phyloP scores from a whole-genome alignment of 2,888 invertebrate genomes.

The Melieria omissa region DNA sequence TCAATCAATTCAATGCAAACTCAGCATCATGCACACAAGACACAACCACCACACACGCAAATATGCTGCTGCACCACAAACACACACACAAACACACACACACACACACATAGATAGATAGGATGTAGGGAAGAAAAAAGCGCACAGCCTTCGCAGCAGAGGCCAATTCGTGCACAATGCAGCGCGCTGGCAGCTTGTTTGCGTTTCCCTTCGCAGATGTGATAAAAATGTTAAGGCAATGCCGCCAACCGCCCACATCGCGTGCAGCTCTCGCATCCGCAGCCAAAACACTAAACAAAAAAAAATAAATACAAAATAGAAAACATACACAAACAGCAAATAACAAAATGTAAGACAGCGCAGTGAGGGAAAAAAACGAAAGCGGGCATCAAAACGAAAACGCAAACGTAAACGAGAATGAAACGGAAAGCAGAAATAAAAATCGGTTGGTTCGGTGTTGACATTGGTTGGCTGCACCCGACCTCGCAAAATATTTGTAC shows the following conservation, averaged over 20 bases:
- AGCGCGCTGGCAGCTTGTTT: neutral
- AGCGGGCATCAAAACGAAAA: too few species aligned
- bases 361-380: too few species aligned
- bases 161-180: neutral
- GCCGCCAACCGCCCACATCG: too few species aligned
- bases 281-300: too few species aligned
- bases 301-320: slow-evolving; percentile 5
- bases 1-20: slow-evolving; percentile 27
- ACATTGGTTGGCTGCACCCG: too few species aligned
- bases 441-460: too few species aligned
- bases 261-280: too few species aligned
- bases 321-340: neutral
- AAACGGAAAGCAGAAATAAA: too few species aligned
- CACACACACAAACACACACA: neutral
- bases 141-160: neutral
- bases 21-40: neutral
- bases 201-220: neutral
- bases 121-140: too few species aligned
- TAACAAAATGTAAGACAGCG: too few species aligned
- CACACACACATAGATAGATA: neutral
- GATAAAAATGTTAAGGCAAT: neutral
- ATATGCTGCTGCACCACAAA: neutral
- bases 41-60: neutral
- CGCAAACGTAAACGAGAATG: too few species aligned
- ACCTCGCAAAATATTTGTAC: slow-evolving; percentile 8